These are phyloP conservation scores for Eupithecia centaureata DNA, from an alignment of 2,888 invertebrate species.

Conservation along the genomic window DNA sequence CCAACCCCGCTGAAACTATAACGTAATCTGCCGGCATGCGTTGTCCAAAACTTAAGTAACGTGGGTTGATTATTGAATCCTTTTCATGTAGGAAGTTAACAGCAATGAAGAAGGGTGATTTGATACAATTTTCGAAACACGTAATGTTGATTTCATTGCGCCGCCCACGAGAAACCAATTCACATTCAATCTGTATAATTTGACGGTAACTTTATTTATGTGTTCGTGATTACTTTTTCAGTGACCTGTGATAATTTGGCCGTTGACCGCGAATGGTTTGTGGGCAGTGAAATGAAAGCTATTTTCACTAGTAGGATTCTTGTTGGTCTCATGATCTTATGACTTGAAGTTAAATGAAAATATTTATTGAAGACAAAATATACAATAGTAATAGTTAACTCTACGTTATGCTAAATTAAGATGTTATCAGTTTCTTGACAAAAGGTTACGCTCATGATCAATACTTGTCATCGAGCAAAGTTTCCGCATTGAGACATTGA, in stretches of 20 bases:
- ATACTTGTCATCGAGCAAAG: too few relatives aligned
- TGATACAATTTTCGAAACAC: conserved; percentile 27
- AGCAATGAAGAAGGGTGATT: conserved; percentile 29
- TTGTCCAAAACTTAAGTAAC: conserved; percentile 31
- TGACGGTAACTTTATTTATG: conserved; percentile 9
- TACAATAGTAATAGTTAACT: too few relatives aligned
- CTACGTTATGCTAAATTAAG: too few relatives aligned
- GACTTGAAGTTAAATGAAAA: too few relatives aligned
- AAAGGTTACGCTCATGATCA: too few relatives aligned
- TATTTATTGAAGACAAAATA: too few relatives aligned
- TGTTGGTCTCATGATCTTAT: too few relatives aligned
- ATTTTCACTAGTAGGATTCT: not conserved
- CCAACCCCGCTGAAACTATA: conserved; percentile 19
- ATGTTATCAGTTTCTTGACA: too few relatives aligned
- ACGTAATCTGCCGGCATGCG: conserved; percentile 25
- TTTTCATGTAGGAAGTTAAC: conserved; percentile 31
- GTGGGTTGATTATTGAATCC: conserved; percentile 31
- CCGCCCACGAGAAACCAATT: conserved; percentile 31
- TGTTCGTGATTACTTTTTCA: conserved; percentile 13
- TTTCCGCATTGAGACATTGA: too few relatives aligned
- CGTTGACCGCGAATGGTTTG: not conserved
- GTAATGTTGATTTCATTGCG: conserved; percentile 29
- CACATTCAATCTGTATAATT: conserved; percentile 22
- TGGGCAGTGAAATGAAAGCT: not conserved
- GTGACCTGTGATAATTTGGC: conserved; percentile 1